phyloP scores from a whole-genome alignment of 1,140 invertebrate genomes.

The Micrasema minimum region DNA sequence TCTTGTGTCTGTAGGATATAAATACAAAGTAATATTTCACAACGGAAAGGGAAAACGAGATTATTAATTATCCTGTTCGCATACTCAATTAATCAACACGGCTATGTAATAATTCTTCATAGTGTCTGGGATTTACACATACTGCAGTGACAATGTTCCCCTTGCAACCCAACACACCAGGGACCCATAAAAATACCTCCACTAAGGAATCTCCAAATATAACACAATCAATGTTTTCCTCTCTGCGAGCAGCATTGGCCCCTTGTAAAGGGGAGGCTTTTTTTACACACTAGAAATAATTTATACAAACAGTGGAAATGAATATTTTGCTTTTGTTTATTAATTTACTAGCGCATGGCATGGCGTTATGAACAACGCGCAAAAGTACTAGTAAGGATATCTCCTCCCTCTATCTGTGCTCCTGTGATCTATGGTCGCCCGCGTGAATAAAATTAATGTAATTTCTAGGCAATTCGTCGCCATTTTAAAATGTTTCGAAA shows the following conservation, averaged over 20 bases:
- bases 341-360: neutral
- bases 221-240: conserved; percentile 13
- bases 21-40: too few species aligned
- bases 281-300: neutral
- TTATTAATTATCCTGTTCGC: conserved; percentile 27
- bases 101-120: conserved; percentile 36
- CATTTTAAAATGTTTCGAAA: conserved; percentile 36
- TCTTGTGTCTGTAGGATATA: too few species aligned
- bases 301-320: neutral
- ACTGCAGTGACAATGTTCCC: conserved; percentile 37
- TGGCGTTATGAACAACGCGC: conserved; percentile 1
- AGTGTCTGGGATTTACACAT: conserved; percentile 4
- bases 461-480: conserved; percentile 46
- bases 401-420: conserved; percentile 44
- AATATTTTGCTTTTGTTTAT: neutral
- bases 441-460: conserved; percentile 50
- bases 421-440: conserved; percentile 48
- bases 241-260: neutral
- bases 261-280: neutral
- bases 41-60: conserved; percentile 25
- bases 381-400: conserved; percentile 40
- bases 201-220: conserved; percentile 32
- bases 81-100: conserved; percentile 48
- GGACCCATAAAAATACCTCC: conserved; percentile 52
- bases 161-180: conserved; percentile 25